Conservation (phyloP, 2,888 invertebrate species). For the Philaethria dido region DNA sequence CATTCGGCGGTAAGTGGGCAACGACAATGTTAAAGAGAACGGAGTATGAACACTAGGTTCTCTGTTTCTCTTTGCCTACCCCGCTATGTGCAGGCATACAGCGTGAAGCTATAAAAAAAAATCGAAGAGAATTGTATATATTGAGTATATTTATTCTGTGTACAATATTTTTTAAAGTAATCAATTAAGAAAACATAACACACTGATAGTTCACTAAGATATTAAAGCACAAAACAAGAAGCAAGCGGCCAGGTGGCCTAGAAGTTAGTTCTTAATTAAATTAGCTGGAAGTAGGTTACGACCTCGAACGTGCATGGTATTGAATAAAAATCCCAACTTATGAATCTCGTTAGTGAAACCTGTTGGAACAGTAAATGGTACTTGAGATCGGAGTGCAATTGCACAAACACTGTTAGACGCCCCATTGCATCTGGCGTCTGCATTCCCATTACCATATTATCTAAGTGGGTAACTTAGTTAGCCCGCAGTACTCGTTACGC, state of each 20-base stretch:
- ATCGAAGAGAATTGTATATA: no score
- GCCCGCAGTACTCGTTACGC: conserved; percentile 38
- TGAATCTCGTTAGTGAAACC: conserved; percentile 42
- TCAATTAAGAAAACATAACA: not conserved
- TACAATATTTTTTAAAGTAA: no score
- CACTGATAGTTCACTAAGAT: not conserved
- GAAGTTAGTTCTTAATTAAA: conserved; percentile 38
- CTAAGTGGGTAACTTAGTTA: conserved; percentile 42
- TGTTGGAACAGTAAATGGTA: conserved; percentile 42
- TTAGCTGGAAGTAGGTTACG: conserved; percentile 40
- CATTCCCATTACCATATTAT: conserved; percentile 42
- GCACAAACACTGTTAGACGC: conserved; percentile 41
- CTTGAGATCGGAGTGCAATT: conserved; percentile 42
- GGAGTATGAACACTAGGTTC: no score
- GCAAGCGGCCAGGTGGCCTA: conserved; percentile 34
- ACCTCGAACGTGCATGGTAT: conserved; percentile 36
- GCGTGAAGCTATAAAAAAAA: no score
- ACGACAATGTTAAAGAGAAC: no score
- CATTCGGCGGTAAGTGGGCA: no score
- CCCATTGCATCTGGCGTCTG: conserved; percentile 39
- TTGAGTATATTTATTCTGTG: no score
- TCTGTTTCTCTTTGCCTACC: no score
- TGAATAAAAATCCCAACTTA: conserved; percentile 45
- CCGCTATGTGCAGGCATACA: no score
- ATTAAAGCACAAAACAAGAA: conserved; percentile 3